Conservation (phyloP, 2,113 vertebrate genomes). For the Perognathus longimembris region DNA sequence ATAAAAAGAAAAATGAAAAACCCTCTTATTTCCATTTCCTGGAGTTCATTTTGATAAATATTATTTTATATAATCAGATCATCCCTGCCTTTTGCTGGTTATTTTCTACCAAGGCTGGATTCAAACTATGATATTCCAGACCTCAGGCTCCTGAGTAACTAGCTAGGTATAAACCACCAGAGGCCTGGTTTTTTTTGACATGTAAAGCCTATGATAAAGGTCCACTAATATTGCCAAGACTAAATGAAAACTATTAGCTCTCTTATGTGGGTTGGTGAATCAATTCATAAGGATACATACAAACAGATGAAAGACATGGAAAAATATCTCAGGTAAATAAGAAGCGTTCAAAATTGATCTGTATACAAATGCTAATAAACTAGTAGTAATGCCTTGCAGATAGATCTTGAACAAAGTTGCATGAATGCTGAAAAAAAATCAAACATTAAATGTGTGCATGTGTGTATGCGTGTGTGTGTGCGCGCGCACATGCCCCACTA, state of each 20-base stretch:
- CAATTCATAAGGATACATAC: slow-evolving; percentile 22
- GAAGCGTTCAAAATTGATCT: slow-evolving; percentile 13
- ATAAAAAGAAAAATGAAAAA: no score
- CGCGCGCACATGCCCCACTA: background rate
- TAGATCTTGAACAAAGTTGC: background rate
- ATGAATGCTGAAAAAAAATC: background rate
- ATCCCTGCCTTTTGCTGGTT: no score
- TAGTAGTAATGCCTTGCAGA: slow-evolving; percentile 1
- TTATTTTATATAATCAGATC: no score
- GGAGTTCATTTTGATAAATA: no score
- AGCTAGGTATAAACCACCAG: no score
- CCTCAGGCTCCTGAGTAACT: no score
- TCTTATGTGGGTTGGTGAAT: background rate
- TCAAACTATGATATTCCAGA: no score
- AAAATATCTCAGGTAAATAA: background rate
- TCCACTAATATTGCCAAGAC: background rate
- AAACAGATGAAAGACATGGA: background rate
- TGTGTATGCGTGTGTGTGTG: background rate
- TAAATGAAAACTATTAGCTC: background rate
- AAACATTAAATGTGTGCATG: background rate
- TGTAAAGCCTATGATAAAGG: background rate
- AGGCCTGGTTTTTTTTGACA: background rate
- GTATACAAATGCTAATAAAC: background rate
- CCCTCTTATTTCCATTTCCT: no score
- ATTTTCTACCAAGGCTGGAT: no score